phyloP scores from a whole-genome alignment of 2,888 invertebrate genomes.

The Drosophila barbarae region DNA sequence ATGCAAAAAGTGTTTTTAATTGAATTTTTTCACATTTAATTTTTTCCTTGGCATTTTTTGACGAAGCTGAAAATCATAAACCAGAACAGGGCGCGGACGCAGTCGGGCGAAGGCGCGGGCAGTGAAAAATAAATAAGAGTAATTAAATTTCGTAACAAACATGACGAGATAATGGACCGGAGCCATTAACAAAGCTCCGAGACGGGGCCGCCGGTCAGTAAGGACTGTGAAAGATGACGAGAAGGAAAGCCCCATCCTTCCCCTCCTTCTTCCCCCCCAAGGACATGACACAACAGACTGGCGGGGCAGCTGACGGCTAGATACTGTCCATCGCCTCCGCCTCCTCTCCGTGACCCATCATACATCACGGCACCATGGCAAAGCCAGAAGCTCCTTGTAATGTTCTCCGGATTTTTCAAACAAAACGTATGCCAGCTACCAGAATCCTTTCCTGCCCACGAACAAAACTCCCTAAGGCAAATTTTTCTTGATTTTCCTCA shows the following conservation, averaged over 20 bases:
- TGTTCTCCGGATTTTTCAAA: constrained; percentile 51
- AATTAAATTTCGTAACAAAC: constrained; percentile 79
- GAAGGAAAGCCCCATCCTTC: constrained; percentile 30
- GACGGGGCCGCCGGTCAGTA: constrained; percentile 45
- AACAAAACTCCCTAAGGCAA: constrained; percentile 43
- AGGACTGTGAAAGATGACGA: constrained; percentile 59
- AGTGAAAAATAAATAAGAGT: constrained; percentile 78
- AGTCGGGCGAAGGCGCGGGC: constrained; percentile 28
- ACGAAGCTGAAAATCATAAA: constrained; percentile 70
- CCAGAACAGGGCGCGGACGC: constrained; percentile 21
- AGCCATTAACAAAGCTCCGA: constrained; percentile 74
- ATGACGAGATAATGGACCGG: constrained; percentile 79
- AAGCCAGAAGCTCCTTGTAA: constrained; percentile 41
- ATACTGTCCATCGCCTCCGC: constrained; percentile 1
- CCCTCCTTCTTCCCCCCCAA: neutral
- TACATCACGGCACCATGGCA: constrained; percentile 38
- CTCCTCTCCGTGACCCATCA: constrained; percentile 13
- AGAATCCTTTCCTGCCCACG: constrained; percentile 42
- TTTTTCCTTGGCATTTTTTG: constrained; percentile 64
- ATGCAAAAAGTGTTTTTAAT: constrained; percentile 70
- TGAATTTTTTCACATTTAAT: constrained; percentile 67
- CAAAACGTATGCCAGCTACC: constrained; percentile 46
- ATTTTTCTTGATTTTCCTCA: constrained; percentile 47
- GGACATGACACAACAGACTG: constrained; percentile 13
- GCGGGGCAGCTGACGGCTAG: constrained; percentile 33